A percentile compares a stretch with the other conserved stretches of the same genome.
Evolutionary conservation across 1,140 invertebrate genomes (phyloP).

Genomic region (Saxidomus purpurata): DNA sequence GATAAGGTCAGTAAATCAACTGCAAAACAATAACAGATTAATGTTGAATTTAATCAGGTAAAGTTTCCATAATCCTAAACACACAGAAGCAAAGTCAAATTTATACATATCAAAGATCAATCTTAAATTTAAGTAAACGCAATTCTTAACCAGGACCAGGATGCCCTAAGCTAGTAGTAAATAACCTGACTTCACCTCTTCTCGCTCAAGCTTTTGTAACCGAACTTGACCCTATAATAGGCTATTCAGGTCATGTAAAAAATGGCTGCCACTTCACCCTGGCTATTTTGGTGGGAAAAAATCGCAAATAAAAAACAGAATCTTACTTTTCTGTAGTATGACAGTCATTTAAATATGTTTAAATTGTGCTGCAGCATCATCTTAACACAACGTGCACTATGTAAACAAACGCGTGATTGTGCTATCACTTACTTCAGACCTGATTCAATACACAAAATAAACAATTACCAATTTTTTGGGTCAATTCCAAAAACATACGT

Average conservation of each 20-base stretch:
- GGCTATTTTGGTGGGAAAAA: background rate
- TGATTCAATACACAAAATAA: conserved; percentile 25
- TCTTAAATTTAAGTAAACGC: too few species aligned
- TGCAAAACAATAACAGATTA: too few species aligned
- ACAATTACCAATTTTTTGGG: conserved; percentile 50
- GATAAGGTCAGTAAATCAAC: background rate
- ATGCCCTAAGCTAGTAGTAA: too few species aligned
- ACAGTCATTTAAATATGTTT: background rate
- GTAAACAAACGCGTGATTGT: conserved; percentile 17
- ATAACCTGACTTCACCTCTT: too few species aligned
- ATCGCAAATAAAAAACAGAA: background rate
- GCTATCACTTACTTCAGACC: background rate
- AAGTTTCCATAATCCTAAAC: too few species aligned
- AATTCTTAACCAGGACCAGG: too few species aligned
- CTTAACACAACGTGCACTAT: background rate
- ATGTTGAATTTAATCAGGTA: too few species aligned
- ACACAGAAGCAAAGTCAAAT: too few species aligned
- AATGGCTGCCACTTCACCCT: conserved; percentile 9
- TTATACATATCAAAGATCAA: too few species aligned
- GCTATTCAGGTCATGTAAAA: conserved; percentile 37
- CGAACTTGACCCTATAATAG: conserved; percentile 25
- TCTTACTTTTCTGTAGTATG: background rate
- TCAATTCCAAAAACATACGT: conserved; percentile 34
- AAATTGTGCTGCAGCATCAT: background rate
- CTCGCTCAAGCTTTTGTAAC: background rate